Evolutionary conservation across 2,113 vertebrate genomes (phyloP), one percentile per base, ranked within the genome.

Genomic region (Asarcornis scutulata): DNA sequence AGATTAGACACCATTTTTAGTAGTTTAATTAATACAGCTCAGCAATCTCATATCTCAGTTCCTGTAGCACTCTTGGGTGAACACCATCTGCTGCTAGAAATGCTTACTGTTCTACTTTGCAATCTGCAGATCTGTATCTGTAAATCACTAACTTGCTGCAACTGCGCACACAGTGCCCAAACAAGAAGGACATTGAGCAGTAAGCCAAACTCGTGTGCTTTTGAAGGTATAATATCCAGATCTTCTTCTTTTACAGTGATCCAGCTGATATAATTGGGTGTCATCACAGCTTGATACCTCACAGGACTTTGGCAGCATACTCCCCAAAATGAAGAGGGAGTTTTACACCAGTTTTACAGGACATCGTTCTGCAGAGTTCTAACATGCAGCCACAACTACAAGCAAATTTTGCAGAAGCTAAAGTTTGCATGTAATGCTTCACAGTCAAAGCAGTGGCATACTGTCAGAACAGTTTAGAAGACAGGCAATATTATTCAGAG

Each of bases 161-260:
- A 63, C 1, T 60, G 58, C 21, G 59, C 26, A 59, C 0, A 0
- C 32, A 84, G 16, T 0, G 0, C 34, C 17, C 58, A 25, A 72
- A 38, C 53, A 81, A 83, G 53, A 56, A 58, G 9, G 42, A 29
- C 56, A 38, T 9, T n/a, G 40, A 84, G 48, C 40, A 86, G 69
- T 72, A 72, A 64, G 10, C 4, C 55, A 53, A n/a, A 63, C 38
- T 31, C 9, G 4, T 6, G 9, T 5, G 17, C 62, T 34, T 84
- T 48, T 44, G 48, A 74, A 71, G 27, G 86, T 75, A 27, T 0
- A 68, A 15, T 4, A n/a, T 10, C n/a, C 32, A 91, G 32, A 73
- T 63, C 60, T 17, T 29, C 29, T 5, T 50, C 38, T 52, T 72
- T n/a, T 44, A 64, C 26, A 77, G 9, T 1, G 2, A 76, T 42